A percentile compares a stretch with the other conserved stretches of the same genome.
These are phyloP conservation scores for Orthosia incerta DNA, from an alignment of 2,888 invertebrate genomes.

Conservation along the genomic window DNA sequence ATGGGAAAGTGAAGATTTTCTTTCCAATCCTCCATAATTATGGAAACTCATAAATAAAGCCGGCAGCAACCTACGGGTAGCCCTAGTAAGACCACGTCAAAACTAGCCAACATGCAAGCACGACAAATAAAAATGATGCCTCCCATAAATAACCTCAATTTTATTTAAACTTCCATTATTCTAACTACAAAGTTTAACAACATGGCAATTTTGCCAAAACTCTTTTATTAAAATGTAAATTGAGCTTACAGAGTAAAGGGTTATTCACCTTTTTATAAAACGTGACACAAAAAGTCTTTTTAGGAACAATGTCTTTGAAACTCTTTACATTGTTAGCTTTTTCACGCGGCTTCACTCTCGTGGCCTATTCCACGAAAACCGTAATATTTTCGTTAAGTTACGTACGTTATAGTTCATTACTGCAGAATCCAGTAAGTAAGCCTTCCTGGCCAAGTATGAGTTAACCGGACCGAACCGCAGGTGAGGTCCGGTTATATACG, in stretches of 20 bases:
- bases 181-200: constrained; percentile 41
- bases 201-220: constrained; percentile 40
- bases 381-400: no score
- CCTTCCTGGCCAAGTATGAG: no score
- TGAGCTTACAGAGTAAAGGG: constrained; percentile 36
- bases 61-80: not conserved
- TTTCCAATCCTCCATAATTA: not conserved
- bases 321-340: not conserved
- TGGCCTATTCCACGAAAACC: no score
- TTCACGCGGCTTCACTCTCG: no score
- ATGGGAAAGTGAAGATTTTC: no score
- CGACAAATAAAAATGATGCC: constrained; percentile 31
- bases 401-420: no score
- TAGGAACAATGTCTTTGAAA: not conserved
- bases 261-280: constrained; percentile 46
- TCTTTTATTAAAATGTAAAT: constrained; percentile 62
- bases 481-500: no score
- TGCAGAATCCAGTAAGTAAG: no score
- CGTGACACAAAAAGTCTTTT: not conserved
- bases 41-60: not conserved
- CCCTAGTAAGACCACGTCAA: not conserved
- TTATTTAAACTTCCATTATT: constrained; percentile 43
- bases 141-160: constrained; percentile 42
- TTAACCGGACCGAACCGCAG: no score
- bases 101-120: constrained; percentile 23